phyloP scores from a whole-genome alignment of 2,888 invertebrate genomes.

The Strigamia transsilvanica region DNA sequence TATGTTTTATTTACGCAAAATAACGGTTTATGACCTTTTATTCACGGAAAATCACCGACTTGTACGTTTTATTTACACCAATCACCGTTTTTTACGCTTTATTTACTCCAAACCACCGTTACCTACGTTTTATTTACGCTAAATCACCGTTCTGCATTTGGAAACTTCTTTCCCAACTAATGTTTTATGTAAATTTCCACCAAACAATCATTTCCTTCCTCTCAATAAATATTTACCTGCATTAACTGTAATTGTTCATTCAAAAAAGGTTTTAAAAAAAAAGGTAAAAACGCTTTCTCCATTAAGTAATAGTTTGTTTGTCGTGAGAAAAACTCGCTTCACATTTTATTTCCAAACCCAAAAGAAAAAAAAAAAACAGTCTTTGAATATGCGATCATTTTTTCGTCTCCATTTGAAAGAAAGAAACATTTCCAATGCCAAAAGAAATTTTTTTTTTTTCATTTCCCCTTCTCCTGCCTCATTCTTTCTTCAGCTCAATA shows the following conservation, averaged over 20 bases:
- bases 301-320: slow-evolving; percentile 21
- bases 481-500: slow-evolving; percentile 39
- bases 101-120: too few relatives aligned
- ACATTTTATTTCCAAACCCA: not conserved
- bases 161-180: too few relatives aligned
- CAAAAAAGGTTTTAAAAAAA: too few relatives aligned
- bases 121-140: too few relatives aligned
- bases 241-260: not conserved
- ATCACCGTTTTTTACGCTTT: too few relatives aligned
- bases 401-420: slow-evolving; percentile 39
- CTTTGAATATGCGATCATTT: slow-evolving; percentile 39
- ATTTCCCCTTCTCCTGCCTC: slow-evolving; percentile 23
- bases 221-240: slow-evolving; percentile 10
- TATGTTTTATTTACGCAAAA: too few relatives aligned
- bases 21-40: too few relatives aligned
- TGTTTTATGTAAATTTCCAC: too few relatives aligned
- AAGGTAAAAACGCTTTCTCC: not conserved
- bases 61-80: too few relatives aligned
- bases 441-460: slow-evolving; percentile 11
- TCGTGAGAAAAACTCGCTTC: not conserved
- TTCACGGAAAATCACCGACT: too few relatives aligned
- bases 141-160: too few relatives aligned
- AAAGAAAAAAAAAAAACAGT: too few relatives aligned
- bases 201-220: not conserved
- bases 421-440: slow-evolving; percentile 34